Evolutionary conservation across 2,888 invertebrate species (phyloP).

Genomic region (Axea sp.): DNA sequence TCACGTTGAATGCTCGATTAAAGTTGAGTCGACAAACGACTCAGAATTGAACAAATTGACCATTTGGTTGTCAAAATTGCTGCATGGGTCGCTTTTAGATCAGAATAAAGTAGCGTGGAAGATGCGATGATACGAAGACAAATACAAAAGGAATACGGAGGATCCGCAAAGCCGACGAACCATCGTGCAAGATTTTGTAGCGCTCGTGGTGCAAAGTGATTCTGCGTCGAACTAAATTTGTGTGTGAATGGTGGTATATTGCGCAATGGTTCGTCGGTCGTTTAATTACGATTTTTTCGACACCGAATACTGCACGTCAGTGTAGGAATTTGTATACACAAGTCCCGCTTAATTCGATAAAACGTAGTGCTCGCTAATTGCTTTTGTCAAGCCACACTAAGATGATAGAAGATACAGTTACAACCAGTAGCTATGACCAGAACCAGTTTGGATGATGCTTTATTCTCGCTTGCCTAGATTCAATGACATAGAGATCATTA

Average conservation of each 20-base stretch:
- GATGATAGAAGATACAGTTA: constrained; percentile 53
- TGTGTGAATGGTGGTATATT: too few species aligned
- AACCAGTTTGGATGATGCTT: constrained; percentile 59
- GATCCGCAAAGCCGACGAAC: constrained; percentile 1
- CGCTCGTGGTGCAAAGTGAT: too few species aligned
- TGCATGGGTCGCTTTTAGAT: constrained; percentile 61
- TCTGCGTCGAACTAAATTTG: too few species aligned
- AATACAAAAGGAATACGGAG: constrained; percentile 13
- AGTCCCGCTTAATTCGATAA: constrained; percentile 53
- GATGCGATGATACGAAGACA: constrained; percentile 32
- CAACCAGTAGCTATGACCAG: constrained; percentile 50
- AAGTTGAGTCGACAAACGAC: constrained; percentile 16
- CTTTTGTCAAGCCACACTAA: constrained; percentile 61
- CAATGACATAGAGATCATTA: constrained; percentile 49
- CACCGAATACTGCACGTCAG: constrained; percentile 54
- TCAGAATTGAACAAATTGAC: constrained; percentile 32
- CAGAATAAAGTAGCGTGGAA: constrained; percentile 48
- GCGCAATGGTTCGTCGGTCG: constrained; percentile 20
- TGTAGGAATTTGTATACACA: constrained; percentile 56
- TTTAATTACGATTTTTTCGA: constrained; percentile 27
- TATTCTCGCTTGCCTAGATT: constrained; percentile 61
- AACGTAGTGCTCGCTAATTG: constrained; percentile 63
- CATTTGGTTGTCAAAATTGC: constrained; percentile 29
- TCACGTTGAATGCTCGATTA: constrained; percentile 1
- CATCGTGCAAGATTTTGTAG: too few species aligned